Percentiles rank a stretch among this genome's conserved stretches.
phyloP scores from a whole-genome alignment of 92 coral and sea anemone species.

The Umimayanthus kanabou region DNA sequence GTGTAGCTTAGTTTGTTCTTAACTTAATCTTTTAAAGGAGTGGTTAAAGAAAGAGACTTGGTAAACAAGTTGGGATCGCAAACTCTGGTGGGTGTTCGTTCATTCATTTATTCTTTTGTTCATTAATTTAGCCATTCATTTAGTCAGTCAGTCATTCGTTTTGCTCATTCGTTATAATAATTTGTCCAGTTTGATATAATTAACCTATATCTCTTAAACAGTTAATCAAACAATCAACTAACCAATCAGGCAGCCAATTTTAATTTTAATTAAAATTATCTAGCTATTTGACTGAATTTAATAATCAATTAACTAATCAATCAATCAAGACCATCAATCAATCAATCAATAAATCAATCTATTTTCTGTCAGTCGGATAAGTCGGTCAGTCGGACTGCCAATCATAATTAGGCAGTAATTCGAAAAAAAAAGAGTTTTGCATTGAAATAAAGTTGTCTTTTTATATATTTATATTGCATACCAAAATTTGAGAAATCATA shows the following conservation, averaged over 20 bases:
- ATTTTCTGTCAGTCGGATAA: not conserved
- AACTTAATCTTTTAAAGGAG: not conserved
- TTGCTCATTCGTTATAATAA: not conserved
- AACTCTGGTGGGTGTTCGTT: not conserved
- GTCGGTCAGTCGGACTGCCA: no score
- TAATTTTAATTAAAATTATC: no score
- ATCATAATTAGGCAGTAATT: no score
- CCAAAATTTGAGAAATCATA: not conserved
- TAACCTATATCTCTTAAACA: no score
- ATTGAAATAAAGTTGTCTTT: no score
- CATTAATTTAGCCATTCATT: no score
- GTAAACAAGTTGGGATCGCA: constrained; percentile 6
- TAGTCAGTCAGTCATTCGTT: not conserved
- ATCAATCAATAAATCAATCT: not conserved
- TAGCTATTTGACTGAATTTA: no score
- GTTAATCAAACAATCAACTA: not conserved
- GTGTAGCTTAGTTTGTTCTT: not conserved
- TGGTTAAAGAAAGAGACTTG: not conserved
- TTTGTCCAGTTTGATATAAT: not conserved
- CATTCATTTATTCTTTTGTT: not conserved
- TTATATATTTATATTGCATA: no score
- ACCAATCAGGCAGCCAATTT: no score
- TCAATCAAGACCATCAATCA: no score
- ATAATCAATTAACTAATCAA: not conserved
- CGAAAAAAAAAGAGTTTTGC: not conserved